A percentile compares a stretch with the other conserved stretches of the same genome.
Conservation (phyloP, 2,888 invertebrate species). For the Pteria penguin region DNA sequence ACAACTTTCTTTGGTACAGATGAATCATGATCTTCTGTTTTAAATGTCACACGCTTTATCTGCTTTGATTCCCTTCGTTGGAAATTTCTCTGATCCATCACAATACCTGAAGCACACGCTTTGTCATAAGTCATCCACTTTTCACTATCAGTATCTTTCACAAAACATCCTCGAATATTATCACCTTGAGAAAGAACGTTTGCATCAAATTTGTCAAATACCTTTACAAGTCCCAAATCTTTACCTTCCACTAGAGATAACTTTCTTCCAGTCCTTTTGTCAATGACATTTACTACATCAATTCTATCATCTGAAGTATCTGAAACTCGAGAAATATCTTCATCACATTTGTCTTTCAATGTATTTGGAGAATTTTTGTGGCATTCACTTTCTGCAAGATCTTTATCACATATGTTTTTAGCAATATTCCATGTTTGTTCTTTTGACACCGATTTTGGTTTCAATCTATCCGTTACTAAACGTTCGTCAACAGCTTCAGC, state of each 20-base stretch:
- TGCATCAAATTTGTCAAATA: conserved; percentile 51
- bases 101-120: conserved; percentile 59
- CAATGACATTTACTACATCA: conserved; percentile 85
- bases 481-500: conserved; percentile 19
- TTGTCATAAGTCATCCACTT: conserved; percentile 71
- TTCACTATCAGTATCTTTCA: conserved; percentile 66
- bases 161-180: conserved; percentile 49
- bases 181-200: conserved; percentile 42
- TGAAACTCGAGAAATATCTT: no score
- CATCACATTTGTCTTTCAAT: conserved; percentile 85
- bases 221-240: conserved; percentile 59
- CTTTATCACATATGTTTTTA: no score
- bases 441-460: conserved; percentile 38
- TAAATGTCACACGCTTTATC: conserved; percentile 38
- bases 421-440: not conserved
- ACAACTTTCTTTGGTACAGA: not conserved
- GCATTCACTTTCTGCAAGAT: no score
- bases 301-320: no score
- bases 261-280: conserved; percentile 82
- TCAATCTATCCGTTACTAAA: conserved; percentile 16
- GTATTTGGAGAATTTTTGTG: not conserved
- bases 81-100: conserved; percentile 35
- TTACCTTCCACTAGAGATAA: conserved; percentile 69
- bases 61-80: conserved; percentile 27
- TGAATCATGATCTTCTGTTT: conserved; percentile 3